Conservation (phyloP, 2,797 vertebrate species). For the Myripristis jacobus region DNA sequence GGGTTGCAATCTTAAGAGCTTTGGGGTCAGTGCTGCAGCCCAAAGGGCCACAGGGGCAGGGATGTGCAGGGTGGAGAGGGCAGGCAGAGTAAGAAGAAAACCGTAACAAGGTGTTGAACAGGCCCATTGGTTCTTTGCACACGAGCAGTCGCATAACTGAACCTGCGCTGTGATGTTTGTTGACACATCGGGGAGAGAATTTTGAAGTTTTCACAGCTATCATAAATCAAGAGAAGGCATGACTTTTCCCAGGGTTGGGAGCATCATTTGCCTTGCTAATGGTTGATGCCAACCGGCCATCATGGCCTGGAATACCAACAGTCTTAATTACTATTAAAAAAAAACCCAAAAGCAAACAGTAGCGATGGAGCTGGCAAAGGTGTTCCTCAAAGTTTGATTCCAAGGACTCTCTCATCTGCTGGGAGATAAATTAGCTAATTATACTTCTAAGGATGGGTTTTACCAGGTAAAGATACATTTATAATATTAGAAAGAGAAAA, state of each 20-base stretch:
- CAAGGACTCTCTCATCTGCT: conserved; percentile 22
- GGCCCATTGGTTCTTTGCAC: conserved; percentile 73
- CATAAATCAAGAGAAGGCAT: conserved; percentile 76
- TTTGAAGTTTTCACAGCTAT: conserved; percentile 77
- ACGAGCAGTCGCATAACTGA: conserved; percentile 69
- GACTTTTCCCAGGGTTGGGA: conserved; percentile 81
- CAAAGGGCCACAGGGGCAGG: conserved; percentile 55
- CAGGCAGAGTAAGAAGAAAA: conserved; percentile 65
- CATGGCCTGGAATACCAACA: conserved; percentile 15
- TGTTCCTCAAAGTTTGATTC: conserved; percentile 36
- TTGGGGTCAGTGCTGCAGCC: conserved; percentile 71
- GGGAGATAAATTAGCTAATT: conserved; percentile 1
- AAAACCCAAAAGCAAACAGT: conserved; percentile 36
- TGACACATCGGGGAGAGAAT: conserved; percentile 83
- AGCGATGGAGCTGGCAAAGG: conserved; percentile 20
- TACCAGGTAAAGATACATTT: neutral
- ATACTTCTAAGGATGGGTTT: conserved; percentile 1
- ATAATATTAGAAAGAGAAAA: conserved; percentile 9
- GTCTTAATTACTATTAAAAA: conserved; percentile 44
- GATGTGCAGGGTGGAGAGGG: conserved; percentile 54
- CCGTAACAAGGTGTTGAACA: conserved; percentile 80
- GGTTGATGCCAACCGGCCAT: conserved; percentile 24
- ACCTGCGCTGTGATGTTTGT: conserved; percentile 83
- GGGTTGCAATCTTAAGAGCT: conserved; percentile 56
- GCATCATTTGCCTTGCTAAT: conserved; percentile 32